These are phyloP conservation scores for Mesocentrotus franciscanus DNA, from an alignment of 53 echinoderm and acorn worm genomes.

Conservation along the genomic window DNA sequence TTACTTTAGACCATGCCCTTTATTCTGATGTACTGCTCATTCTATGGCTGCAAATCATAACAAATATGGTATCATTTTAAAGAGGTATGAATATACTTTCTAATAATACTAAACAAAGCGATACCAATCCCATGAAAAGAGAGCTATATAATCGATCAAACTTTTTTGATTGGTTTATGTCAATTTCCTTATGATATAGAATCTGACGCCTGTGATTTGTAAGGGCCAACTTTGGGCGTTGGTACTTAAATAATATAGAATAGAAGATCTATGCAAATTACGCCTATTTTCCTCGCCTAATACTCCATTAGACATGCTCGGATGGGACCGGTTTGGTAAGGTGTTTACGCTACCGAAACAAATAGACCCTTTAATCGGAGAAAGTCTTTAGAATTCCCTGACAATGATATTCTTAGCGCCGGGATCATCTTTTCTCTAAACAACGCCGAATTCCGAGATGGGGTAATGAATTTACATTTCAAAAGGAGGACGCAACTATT, in stretches of 20 bases:
- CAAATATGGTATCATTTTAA: no score
- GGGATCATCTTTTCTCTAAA: constrained; percentile 14
- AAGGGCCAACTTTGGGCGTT: background rate
- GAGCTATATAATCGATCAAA: no score
- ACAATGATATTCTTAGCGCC: background rate
- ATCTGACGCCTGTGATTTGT: no score
- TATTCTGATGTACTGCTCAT: no score
- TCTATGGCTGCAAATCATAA: no score
- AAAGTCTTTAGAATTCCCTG: constrained; percentile 31
- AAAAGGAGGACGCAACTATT: constrained; percentile 24
- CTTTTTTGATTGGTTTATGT: no score
- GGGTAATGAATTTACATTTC: constrained; percentile 32
- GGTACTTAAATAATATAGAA: background rate
- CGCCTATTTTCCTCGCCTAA: background rate
- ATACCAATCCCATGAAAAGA: no score
- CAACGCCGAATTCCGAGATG: background rate
- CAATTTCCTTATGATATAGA: no score
- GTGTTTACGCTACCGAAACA: constrained; percentile 16
- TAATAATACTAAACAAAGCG: no score
- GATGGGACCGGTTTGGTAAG: background rate
- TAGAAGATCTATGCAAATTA: background rate
- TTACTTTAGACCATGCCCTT: no score
- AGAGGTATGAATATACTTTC: no score
- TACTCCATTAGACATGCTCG: background rate
- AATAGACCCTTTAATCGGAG: background rate